Conservation (phyloP, 2,113 vertebrate species). For the Tretioscincus oriximinensis region DNA sequence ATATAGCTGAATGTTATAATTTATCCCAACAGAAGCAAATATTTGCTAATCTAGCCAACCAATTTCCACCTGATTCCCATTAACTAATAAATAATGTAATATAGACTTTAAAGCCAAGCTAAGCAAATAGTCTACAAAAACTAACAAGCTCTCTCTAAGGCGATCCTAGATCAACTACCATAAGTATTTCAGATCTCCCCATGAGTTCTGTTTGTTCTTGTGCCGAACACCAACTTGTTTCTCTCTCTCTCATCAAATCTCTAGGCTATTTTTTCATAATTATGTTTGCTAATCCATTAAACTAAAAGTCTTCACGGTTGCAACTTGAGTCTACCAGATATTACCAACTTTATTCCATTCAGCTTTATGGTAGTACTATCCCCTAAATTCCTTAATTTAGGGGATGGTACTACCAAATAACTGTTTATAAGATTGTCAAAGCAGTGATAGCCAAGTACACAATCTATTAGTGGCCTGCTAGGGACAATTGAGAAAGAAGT, state of each 20-base stretch:
- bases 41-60: constrained; percentile 6
- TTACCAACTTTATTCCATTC: neutral
- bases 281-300: neutral
- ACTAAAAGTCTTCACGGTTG: neutral
- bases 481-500: too few relatives aligned
- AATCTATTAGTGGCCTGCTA: too few relatives aligned
- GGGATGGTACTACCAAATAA: neutral
- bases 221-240: constrained; percentile 10
- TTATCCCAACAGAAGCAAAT: constrained; percentile 14
- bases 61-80: neutral
- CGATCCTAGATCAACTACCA: neutral
- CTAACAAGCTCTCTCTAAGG: constrained; percentile 10
- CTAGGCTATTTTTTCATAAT: neutral
- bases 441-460: too few relatives aligned
- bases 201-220: neutral
- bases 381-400: neutral
- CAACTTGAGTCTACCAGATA: neutral
- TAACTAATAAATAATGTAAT: constrained; percentile 20
- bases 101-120: constrained; percentile 5
- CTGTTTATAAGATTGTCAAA: neutral
- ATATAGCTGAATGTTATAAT: neutral
- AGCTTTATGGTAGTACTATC: neutral
- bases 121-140: constrained; percentile 13
- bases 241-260: neutral
- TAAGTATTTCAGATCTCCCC: neutral